A percentile compares a stretch with the other conserved stretches of the same genome.
Conservation (phyloP, 2,113 vertebrate species). For the Indicator maculatus region DNA sequence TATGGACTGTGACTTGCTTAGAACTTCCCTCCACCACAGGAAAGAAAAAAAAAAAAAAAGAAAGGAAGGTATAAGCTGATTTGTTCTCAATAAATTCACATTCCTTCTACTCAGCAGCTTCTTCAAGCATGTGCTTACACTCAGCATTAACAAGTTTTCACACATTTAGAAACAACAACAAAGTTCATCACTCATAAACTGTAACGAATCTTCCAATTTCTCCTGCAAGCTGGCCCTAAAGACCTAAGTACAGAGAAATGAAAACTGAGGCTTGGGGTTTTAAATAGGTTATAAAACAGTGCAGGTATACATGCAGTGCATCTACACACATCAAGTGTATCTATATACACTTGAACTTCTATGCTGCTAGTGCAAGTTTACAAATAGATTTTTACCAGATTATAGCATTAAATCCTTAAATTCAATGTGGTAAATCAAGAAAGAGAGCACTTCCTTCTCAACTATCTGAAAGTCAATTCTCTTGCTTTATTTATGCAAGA, state of each 20-base stretch:
- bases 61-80: background rate
- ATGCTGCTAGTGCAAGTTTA: background rate
- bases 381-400: background rate
- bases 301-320: background rate
- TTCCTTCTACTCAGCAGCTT: background rate
- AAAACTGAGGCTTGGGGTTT: background rate
- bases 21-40: background rate
- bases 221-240: background rate
- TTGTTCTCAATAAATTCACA: background rate
- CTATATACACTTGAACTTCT: background rate
- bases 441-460: background rate
- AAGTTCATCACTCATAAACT: background rate
- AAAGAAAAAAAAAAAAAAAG: background rate
- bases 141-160: background rate
- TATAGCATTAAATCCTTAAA: background rate
- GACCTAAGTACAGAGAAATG: background rate
- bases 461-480: background rate
- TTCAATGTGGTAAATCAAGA: background rate
- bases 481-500: background rate
- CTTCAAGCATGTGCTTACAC: background rate
- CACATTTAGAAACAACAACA: background rate
- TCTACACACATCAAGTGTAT: no score
- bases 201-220: background rate
- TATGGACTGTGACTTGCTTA: background rate
- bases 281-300: background rate